phyloP scores from a whole-genome alignment of 2,113 vertebrate genomes.

The Megalops atlanticus region DNA sequence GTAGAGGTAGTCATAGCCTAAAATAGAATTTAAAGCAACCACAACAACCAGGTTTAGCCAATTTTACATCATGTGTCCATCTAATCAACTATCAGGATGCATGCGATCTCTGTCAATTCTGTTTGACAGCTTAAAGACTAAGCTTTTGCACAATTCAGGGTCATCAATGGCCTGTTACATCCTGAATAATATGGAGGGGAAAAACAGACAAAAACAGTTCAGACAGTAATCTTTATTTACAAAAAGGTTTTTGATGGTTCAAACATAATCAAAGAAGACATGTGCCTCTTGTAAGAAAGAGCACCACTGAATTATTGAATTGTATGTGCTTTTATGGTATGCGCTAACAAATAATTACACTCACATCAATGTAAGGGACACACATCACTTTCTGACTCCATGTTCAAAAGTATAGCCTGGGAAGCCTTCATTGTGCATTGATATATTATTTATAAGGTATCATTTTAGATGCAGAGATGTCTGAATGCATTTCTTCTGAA shows the following conservation, averaged over 20 bases:
- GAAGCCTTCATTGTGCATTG: not conserved
- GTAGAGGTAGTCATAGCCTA: slow-evolving; percentile 70
- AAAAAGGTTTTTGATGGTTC: slow-evolving; percentile 22
- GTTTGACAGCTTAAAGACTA: not conserved
- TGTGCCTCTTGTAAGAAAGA: not conserved
- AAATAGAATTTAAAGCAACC: not conserved
- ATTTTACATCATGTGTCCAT: not conserved
- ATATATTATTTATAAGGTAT: not conserved
- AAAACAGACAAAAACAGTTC: slow-evolving; percentile 11
- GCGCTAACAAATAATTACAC: not conserved
- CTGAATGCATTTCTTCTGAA: no score
- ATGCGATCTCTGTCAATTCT: not conserved
- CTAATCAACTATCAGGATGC: not conserved
- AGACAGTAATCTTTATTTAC: slow-evolving; percentile 13
- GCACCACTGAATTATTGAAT: slow-evolving; percentile 22
- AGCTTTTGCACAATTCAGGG: not conserved
- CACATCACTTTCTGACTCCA: not conserved
- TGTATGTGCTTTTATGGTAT: slow-evolving; percentile 12
- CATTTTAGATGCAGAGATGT: not conserved
- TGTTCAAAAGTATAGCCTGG: not conserved
- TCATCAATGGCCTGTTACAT: not conserved
- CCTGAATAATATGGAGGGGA: no score
- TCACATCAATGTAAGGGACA: not conserved
- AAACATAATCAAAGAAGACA: slow-evolving; percentile 23
- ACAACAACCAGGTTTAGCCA: not conserved